Conservation (phyloP, 2,888 invertebrate species). For the Unio pictorum region DNA sequence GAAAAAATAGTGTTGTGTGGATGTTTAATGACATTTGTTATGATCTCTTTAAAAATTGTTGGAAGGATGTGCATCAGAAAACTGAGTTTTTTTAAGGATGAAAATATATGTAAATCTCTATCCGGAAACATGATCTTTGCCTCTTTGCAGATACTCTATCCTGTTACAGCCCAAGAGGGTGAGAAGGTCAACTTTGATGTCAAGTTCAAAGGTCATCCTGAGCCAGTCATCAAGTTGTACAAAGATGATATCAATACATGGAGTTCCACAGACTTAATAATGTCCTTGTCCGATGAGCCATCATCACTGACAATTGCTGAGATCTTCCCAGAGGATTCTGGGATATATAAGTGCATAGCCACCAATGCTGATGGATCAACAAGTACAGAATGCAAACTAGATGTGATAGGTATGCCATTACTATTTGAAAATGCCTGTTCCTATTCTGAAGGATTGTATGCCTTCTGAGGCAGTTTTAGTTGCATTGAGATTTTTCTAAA, state of each 20-base stretch:
- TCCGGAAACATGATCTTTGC: too few species aligned
- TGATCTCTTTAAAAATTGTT: not conserved
- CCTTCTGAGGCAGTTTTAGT: too few species aligned
- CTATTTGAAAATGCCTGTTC: too few species aligned
- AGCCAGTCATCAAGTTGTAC: slow-evolving; percentile 69
- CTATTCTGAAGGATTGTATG: too few species aligned
- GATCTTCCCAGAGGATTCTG: slow-evolving; percentile 78
- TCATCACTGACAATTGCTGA: slow-evolving; percentile 83
- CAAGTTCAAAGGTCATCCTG: slow-evolving; percentile 61
- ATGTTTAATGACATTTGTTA: not conserved
- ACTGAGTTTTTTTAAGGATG: too few species aligned
- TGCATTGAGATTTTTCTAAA: too few species aligned
- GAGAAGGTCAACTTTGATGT: slow-evolving; percentile 63
- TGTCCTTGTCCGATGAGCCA: slow-evolving; percentile 82
- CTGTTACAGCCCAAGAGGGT: slow-evolving; percentile 53
- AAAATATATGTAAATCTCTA: too few species aligned
- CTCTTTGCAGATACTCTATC: too few species aligned
- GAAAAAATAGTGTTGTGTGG: too few species aligned
- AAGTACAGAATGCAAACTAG: slow-evolving; percentile 54
- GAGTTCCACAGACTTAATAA: slow-evolving; percentile 78
- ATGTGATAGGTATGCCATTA: slow-evolving; percentile 57
- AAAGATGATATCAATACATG: slow-evolving; percentile 74
- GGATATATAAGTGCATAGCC: slow-evolving; percentile 86
- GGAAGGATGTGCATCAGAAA: slow-evolving; percentile 43
- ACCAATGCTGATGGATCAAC: slow-evolving; percentile 83